Percentiles rank a stretch among this genome's conserved stretches.
Evolutionary conservation across 2,113 vertebrate species (phyloP).

Genomic region (Heteronetta atricapilla): DNA sequence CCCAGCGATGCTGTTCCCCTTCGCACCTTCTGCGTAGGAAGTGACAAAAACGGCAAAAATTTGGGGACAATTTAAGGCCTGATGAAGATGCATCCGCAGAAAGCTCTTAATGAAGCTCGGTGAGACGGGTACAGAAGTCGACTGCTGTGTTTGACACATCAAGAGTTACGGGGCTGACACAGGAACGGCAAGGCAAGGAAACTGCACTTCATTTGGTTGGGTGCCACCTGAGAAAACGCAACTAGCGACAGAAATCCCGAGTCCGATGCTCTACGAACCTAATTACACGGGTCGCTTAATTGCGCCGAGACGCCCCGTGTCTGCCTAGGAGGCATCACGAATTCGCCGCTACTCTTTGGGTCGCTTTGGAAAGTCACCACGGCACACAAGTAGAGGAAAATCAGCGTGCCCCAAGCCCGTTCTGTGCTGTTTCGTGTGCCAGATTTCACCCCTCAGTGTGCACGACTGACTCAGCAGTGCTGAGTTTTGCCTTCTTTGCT

Average conservation of each 20-base stretch:
- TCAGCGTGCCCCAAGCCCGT: accelerated
- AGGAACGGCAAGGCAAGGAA: background rate
- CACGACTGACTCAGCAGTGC: background rate
- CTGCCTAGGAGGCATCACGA: accelerated
- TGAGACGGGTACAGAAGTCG: background rate
- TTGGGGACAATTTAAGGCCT: background rate
- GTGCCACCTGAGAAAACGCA: slow-evolving; percentile 37
- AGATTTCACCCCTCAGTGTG: background rate
- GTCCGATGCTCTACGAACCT: background rate
- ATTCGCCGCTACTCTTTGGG: slow-evolving; percentile 5
- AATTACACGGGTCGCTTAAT: background rate
- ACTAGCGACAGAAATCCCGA: background rate
- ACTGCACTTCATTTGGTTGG: background rate
- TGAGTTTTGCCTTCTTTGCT: background rate
- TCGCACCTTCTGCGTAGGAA: background rate
- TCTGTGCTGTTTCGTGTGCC: background rate
- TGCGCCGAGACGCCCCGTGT: accelerated
- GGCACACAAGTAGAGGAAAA: background rate
- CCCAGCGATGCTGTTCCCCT: background rate
- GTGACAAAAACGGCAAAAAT: background rate
- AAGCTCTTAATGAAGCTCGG: background rate
- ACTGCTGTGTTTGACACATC: accelerated
- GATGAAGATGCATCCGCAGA: background rate
- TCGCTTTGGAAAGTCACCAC: background rate
- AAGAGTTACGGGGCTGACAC: background rate